Conservation (phyloP, 2,888 invertebrate genomes). For the Eristalis intricaria region DNA sequence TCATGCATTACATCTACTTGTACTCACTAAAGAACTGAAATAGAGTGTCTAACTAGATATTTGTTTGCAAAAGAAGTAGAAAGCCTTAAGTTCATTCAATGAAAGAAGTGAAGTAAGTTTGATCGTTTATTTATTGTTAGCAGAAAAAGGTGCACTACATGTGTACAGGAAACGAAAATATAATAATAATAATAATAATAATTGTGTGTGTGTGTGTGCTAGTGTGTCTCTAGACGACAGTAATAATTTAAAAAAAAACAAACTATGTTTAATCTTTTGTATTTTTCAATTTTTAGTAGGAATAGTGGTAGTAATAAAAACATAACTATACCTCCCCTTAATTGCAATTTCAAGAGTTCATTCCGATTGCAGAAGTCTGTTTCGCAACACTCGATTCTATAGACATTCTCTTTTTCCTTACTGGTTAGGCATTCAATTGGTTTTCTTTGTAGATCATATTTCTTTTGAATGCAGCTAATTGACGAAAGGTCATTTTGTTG, state of each 20-base stretch:
- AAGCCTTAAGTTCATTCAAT: slow-evolving; percentile 44
- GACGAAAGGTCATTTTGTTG: slow-evolving; percentile 51
- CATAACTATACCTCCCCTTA: slow-evolving; percentile 78
- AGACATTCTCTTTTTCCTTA: slow-evolving; percentile 79
- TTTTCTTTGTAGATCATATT: slow-evolving; percentile 80
- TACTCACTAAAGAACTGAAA: slow-evolving; percentile 4
- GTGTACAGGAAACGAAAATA: slow-evolving; percentile 46
- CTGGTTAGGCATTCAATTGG: slow-evolving; percentile 81
- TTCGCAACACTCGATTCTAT: slow-evolving; percentile 81
- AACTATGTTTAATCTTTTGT: slow-evolving; percentile 3
- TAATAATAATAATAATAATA: background rate
- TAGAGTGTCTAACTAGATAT: slow-evolving; percentile 9
- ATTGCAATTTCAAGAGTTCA: slow-evolving; percentile 79
- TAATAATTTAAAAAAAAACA: background rate
- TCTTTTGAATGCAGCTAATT: slow-evolving; percentile 80
- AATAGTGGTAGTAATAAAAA: slow-evolving; percentile 67
- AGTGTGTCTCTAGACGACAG: slow-evolving; percentile 23
- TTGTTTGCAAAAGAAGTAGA: slow-evolving; percentile 41
- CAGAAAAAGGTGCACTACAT: slow-evolving; percentile 60
- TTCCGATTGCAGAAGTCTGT: slow-evolving; percentile 82
- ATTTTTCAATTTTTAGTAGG: slow-evolving; percentile 57
- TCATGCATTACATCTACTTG: slow-evolving; percentile 56
- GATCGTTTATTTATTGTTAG: slow-evolving; percentile 36
- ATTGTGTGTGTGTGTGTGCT: slow-evolving; percentile 36
- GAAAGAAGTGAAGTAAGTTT: slow-evolving; percentile 1